phyloP scores from a whole-genome alignment of 2,888 invertebrate genomes.

The Dolichomitus sp. region DNA sequence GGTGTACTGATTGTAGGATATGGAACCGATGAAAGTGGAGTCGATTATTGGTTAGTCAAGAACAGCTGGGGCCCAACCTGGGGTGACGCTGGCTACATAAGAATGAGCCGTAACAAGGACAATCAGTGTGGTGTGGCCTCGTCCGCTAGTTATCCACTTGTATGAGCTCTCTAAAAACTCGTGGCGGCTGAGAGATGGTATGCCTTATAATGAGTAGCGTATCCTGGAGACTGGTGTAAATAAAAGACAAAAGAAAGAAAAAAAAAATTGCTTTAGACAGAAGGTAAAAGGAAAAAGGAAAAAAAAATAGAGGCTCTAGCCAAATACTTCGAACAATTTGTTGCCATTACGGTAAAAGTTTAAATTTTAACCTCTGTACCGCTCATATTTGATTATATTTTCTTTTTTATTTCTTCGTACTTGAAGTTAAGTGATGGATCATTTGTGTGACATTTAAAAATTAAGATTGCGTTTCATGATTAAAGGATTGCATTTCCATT shows the following conservation, averaged over 20 bases:
- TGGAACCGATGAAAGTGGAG: conserved; percentile 89
- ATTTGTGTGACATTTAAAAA: conserved; percentile 7
- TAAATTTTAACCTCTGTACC: neutral
- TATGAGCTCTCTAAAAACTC: conserved; percentile 85
- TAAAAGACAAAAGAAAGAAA: conserved; percentile 22
- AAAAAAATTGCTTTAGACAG: neutral
- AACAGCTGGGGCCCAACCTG: conserved; percentile 94
- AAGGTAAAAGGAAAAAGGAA: neutral
- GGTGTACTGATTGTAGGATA: conserved; percentile 95
- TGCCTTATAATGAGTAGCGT: conserved; percentile 5
- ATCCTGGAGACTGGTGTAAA: conserved; percentile 53
- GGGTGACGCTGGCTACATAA: conserved; percentile 95
- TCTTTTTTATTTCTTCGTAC: neutral
- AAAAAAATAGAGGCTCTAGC: neutral
- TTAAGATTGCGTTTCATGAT: conserved; percentile 61
- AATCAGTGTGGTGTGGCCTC: conserved; percentile 96
- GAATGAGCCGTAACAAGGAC: conserved; percentile 94
- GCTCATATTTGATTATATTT: neutral
- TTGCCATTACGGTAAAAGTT: conserved; percentile 2
- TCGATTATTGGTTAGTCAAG: conserved; percentile 95
- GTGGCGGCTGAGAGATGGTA: conserved; percentile 10
- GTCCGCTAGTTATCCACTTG: conserved; percentile 94
- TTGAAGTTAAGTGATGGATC: neutral
- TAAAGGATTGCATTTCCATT: conserved; percentile 66
- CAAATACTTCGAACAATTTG: neutral